Evolutionary conservation across 2,888 invertebrate species (phyloP).

Genomic region (Malthinus seriepunctatus): DNA sequence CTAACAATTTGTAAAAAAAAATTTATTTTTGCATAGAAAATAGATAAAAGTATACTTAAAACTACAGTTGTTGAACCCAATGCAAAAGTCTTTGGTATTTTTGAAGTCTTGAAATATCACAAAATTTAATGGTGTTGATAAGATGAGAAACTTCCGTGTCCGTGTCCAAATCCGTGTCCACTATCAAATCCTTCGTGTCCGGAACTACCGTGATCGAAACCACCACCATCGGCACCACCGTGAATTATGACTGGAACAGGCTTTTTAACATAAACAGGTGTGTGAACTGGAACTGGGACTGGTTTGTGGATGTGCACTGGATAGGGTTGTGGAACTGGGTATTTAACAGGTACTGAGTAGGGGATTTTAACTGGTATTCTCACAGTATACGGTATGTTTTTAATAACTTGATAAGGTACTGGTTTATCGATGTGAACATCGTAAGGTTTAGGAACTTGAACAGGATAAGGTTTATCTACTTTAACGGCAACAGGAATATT

Average conservation of each 20-base stretch:
- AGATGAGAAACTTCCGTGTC: conserved; percentile 22
- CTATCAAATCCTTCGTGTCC: conserved; percentile 21
- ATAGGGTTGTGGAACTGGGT: conserved; percentile 48
- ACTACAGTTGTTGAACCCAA: no score
- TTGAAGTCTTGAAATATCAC: neutral
- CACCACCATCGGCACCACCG: conserved; percentile 32
- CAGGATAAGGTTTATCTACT: conserved; percentile 56
- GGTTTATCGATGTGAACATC: conserved; percentile 59
- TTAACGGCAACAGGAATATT: conserved; percentile 53
- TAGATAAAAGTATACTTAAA: no score
- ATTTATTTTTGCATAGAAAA: no score
- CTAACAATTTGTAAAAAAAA: no score
- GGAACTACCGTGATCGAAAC: conserved; percentile 31
- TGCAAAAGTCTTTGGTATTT: no score
- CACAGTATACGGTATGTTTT: conserved; percentile 56
- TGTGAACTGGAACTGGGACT: conserved; percentile 57
- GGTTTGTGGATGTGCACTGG: conserved; percentile 56
- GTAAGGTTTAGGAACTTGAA: conserved; percentile 56
- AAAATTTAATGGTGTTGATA: neutral
- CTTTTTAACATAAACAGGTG: conserved; percentile 58
- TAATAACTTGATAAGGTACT: conserved; percentile 59
- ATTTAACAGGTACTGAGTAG: conserved; percentile 45
- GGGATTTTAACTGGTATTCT: conserved; percentile 53
- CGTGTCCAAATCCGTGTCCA: conserved; percentile 28
- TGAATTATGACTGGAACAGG: conserved; percentile 53